Conservation (phyloP, 2,797 vertebrate genomes). For the Rhynchonycteris naso region DNA sequence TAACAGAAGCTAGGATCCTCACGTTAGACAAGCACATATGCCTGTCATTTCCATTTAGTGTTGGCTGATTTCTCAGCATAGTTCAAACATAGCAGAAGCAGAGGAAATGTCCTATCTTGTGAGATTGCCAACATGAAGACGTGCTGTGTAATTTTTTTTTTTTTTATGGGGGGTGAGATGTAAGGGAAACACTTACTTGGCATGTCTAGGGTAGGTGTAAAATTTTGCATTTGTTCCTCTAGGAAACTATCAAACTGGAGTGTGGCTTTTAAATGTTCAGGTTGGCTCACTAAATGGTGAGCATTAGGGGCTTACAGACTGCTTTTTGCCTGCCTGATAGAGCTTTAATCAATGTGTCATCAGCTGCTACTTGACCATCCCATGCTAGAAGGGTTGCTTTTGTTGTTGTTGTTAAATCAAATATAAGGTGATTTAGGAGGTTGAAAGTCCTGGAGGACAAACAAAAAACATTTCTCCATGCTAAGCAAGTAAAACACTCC, state of each 20-base stretch:
- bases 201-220: not conserved
- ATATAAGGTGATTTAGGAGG: not conserved
- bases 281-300: not conserved
- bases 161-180: not conserved
- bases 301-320: not conserved
- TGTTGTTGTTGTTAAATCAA: not conserved
- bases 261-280: not conserved
- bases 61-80: constrained; percentile 32
- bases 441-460: not conserved
- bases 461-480: not conserved
- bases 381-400: not conserved
- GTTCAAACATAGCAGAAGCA: constrained; percentile 35
- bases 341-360: not conserved
- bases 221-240: not conserved
- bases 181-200: not conserved
- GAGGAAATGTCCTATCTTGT: not conserved
- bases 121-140: not conserved
- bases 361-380: not conserved
- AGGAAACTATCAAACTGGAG: not conserved
- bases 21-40: not conserved
- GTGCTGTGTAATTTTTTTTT: not conserved
- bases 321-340: not conserved
- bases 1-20: not conserved
- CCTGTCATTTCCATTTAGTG: not conserved
- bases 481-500: not conserved